Percentiles rank a stretch among this genome's conserved stretches.
phyloP scores from a whole-genome alignment of 2,113 vertebrate species.

The Empidonax traillii region DNA sequence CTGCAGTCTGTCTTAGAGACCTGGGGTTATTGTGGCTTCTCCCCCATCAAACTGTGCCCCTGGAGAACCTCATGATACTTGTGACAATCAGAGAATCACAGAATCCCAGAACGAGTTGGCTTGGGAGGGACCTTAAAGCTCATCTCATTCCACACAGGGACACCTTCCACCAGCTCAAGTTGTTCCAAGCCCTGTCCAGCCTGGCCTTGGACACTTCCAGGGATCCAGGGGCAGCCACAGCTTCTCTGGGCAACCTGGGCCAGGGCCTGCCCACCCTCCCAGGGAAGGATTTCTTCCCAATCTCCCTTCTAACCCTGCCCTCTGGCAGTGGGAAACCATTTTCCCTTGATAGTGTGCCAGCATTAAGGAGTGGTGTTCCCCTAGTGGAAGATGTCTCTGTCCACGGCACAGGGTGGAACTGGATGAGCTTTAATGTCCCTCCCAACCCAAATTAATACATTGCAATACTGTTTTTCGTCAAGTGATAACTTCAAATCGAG shows the following conservation, averaged over 20 bases:
- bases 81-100: neutral
- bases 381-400: neutral
- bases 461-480: neutral
- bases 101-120: neutral
- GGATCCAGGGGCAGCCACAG: neutral
- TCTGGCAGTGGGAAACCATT: neutral
- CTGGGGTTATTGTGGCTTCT: fast-evolving
- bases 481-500: fast-evolving
- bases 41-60: fast-evolving
- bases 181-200: neutral
- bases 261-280: neutral
- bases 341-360: neutral
- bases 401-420: neutral
- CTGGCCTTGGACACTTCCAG: neutral
- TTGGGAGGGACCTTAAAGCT: neutral
- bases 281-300: neutral
- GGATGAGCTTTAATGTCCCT: neutral
- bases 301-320: neutral
- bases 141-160: neutral
- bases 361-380: neutral
- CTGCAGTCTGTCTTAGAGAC: too few relatives aligned
- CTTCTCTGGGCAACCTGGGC: neutral
- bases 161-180: neutral
- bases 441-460: neutral
- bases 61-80: fast-evolving